Conservation (phyloP, 2,113 vertebrate species). For the Trachemys scripta region DNA sequence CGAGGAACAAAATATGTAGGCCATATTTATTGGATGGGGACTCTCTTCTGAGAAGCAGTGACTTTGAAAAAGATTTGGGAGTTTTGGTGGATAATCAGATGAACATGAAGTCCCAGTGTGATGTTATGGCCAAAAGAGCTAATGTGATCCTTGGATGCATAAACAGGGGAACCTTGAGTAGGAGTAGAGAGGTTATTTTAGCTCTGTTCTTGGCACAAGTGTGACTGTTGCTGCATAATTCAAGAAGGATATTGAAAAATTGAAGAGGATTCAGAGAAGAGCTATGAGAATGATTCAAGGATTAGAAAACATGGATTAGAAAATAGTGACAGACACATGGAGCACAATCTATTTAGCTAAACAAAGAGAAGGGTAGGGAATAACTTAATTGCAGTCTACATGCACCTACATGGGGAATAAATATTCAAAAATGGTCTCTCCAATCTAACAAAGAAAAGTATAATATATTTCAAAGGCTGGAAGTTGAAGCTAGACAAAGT, state of each 20-base stretch:
- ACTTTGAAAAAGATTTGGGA: background rate
- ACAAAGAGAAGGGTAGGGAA: background rate
- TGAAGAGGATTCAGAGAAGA: background rate
- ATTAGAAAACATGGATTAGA: background rate
- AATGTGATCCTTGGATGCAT: background rate
- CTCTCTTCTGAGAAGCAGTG: background rate
- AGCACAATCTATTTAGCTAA: background rate
- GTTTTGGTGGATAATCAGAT: background rate
- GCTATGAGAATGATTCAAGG: background rate
- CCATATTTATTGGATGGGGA: background rate
- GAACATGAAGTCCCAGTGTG: background rate
- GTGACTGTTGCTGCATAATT: background rate
- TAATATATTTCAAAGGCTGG: background rate
- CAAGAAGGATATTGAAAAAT: background rate
- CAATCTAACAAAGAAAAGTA: background rate
- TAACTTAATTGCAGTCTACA: background rate
- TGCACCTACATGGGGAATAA: background rate
- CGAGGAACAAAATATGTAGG: background rate
- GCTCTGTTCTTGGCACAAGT: background rate
- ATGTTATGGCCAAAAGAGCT: background rate
- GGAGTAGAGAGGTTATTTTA: background rate
- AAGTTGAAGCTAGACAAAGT: background rate
- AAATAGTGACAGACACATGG: background rate
- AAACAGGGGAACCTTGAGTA: background rate
- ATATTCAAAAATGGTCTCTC: background rate